Evolutionary conservation across 2,888 invertebrate species (phyloP), one percentile per base, ranked within the genome.

Genomic region (Polydrusus tereticollis): DNA sequence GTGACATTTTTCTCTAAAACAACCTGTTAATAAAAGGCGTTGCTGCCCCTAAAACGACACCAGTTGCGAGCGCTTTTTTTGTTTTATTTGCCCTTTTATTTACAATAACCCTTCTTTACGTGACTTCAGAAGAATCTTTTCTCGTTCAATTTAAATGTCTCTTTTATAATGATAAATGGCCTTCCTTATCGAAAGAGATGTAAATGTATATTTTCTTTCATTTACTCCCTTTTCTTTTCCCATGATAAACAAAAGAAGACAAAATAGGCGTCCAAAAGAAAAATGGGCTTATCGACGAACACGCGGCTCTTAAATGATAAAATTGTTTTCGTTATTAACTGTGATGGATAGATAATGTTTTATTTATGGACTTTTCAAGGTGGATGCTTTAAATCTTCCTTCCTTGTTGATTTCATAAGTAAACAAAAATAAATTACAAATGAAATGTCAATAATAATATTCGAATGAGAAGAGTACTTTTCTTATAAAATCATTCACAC

Each of bases 221-320:
- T 29, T 29, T 16, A 29, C 5, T 55, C 16, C 18, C 10, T 55
- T 29, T 29, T 16, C n/a, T 29, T 14, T 16, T 12, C 52, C 21
- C 7, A 3, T 10, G 2, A 55, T 55, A 55, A 29, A 55, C 52
- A 55, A 55, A 29, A 29, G 52, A 55, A 55, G 52, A 55, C 52
- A 55, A 29, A 55, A 55, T 55, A 26, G 10, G 29, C 18, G 29
- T 29, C 29, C 29, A 10, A 29, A 55, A 29, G 29, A 55, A 55
- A 29, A 55, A 55, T 55, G 10, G 29, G 29, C 29, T 18, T 16
- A 55, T 55, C 29, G 52, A 55, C 16, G 21, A 55, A 29, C 16
- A 18, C 23, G 18, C 29, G 14, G 16, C 16, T 29, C 7, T 55
- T 55, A 18, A 29, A 33, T 55, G 52, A 55, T 29, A 29, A 55